Evolutionary conservation across 1,140 invertebrate genomes (phyloP), one percentile per base, ranked within the genome.

Genomic region (Thereuonema tuberculata): DNA sequence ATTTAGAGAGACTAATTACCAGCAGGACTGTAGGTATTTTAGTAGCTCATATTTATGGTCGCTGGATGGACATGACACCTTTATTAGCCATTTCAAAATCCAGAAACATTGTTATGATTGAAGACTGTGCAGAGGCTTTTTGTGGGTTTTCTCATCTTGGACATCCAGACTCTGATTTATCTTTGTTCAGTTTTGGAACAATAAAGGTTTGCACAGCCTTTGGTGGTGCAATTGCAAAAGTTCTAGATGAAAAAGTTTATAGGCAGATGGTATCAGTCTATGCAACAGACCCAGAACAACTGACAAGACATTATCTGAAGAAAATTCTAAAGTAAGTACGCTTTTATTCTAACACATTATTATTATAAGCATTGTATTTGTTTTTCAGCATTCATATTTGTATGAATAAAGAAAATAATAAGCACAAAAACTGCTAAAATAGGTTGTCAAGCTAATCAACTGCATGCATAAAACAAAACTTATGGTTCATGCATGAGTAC

Each of bases 81-180:
- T 66, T 73, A 20, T 67, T 74, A n/a, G 49, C 61, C 17, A 62
- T 70, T 12, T 72, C 73, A 20, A 61, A 68, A 47, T 57, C 66
- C 46, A 59, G 68, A 46, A 64, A 67, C 28, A 48, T 75, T 1
- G 27, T 57, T 43, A 63, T 75, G 1, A 69, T 75, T 12, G 73
- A 75, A 62, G 74, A 75, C 56, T 72, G 70, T 67, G 74, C 74
- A 1, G 74, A 75, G 61, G 61, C 50, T 25, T 75, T 75, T 64
- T 67, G 66, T 61, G 74, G 74, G 23, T 73, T 73, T 61, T 61
- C 70, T 9, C 57, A 63, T 25, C 25, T 72, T 2, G 71, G 73
- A 20, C 65, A 75, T 63, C 70, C 72, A 12, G 47, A 66, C 15
- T 61, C 67, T 20, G 73, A 75, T 61, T 47, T 75, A 1, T 20